phyloP scores from a whole-genome alignment of 2,113 vertebrate genomes.

The Paratilapia polleni region DNA sequence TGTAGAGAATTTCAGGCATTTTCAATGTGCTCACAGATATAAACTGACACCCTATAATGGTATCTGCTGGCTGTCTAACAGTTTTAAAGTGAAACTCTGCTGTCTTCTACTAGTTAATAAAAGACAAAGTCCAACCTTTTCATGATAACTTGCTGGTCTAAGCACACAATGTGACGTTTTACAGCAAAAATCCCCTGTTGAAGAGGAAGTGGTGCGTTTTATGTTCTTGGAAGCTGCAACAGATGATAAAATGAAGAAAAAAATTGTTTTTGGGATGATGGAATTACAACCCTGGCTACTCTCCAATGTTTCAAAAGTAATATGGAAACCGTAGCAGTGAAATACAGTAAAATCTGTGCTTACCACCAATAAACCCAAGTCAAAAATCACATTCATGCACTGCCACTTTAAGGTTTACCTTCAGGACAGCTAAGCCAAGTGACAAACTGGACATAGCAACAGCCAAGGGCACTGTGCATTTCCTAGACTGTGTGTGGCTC shows the following conservation, averaged over 20 bases:
- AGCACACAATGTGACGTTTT: conserved; percentile 13
- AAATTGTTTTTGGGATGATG: neutral
- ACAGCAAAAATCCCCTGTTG: conserved; percentile 12
- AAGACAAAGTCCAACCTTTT: conserved; percentile 14
- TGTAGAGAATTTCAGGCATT: neutral
- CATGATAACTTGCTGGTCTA: conserved; percentile 33
- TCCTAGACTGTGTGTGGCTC: conserved; percentile 27
- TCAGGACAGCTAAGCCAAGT: neutral
- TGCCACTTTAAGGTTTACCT: conserved; percentile 17
- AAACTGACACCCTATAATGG: neutral
- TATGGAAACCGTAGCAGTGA: neutral
- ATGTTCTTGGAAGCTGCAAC: conserved; percentile 19
- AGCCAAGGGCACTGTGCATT: conserved; percentile 21
- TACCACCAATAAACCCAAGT: neutral
- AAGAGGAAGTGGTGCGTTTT: conserved; percentile 22
- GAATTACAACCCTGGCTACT: neutral
- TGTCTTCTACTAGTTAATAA: conserved; percentile 5
- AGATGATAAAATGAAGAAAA: neutral
- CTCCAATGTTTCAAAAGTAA: neutral
- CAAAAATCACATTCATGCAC: neutral
- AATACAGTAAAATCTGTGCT: neutral
- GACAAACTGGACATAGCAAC: conserved; percentile 46
- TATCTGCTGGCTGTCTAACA: neutral
- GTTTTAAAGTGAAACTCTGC: neutral
- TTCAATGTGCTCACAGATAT: neutral